Percentiles rank a stretch among this genome's conserved stretches.
These are phyloP conservation scores for Eupristina koningsbergeri DNA, from an alignment of 1,140 invertebrate genomes.

Conservation along the genomic window DNA sequence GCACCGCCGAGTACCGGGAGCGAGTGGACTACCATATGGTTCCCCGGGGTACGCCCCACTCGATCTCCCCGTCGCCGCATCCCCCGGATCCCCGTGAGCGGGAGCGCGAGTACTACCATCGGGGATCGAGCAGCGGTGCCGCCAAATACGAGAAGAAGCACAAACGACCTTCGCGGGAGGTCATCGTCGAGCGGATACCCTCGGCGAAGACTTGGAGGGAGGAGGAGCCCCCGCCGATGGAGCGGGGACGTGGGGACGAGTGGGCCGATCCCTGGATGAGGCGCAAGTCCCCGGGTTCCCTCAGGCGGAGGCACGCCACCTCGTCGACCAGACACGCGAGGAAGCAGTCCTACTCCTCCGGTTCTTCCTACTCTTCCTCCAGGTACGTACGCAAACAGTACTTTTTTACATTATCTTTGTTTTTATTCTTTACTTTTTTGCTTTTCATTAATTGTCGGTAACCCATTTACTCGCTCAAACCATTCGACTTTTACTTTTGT, in stretches of 20 bases:
- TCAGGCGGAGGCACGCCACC: constrained; percentile 69
- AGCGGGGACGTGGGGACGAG: constrained; percentile 81
- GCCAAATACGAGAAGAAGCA: constrained; percentile 74
- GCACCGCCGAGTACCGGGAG: constrained; percentile 65
- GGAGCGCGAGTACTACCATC: constrained; percentile 68
- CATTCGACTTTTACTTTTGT: too few species aligned
- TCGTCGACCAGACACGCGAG: constrained; percentile 71
- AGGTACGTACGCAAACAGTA: constrained; percentile 71
- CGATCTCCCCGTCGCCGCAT: constrained; percentile 65
- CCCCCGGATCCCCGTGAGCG: constrained; percentile 69
- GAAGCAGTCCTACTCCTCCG: constrained; percentile 81
- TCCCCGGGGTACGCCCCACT: constrained; percentile 62
- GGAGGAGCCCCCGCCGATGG: constrained; percentile 62
- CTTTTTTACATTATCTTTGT: background rate
- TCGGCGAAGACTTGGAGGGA: constrained; percentile 71
- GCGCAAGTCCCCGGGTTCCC: constrained; percentile 78
- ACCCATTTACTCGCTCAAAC: too few species aligned
- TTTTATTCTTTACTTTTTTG: background rate
- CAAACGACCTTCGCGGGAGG: constrained; percentile 81
- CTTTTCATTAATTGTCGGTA: background rate
- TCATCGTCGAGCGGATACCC: constrained; percentile 83
- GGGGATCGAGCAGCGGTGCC: constrained; percentile 48
- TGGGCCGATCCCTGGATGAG: constrained; percentile 96
- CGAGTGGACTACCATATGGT: constrained; percentile 68
- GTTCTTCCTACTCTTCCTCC: constrained; percentile 82